These are phyloP conservation scores for Slavum lentiscoides DNA, from an alignment of 2,888 invertebrate genomes.

Conservation along the genomic window DNA sequence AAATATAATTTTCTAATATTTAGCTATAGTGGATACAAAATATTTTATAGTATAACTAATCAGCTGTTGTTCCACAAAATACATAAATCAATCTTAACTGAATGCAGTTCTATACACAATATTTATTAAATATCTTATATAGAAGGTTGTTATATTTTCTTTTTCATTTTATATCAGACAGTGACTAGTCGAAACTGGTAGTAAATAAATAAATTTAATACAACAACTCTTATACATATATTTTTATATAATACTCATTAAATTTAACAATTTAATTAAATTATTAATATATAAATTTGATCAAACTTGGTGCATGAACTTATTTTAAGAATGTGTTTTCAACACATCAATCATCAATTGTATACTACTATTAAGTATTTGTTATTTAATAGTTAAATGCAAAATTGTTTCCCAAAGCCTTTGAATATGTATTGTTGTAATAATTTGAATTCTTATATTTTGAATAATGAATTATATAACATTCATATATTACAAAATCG, in stretches of 20 bases:
- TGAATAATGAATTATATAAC: too few species aligned
- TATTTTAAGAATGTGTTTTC: not conserved
- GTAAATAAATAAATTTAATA: too few species aligned
- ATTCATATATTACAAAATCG: not conserved
- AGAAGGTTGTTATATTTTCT: too few species aligned
- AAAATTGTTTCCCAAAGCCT: conserved; percentile 8
- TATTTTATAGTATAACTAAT: not conserved
- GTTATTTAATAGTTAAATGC: not conserved
- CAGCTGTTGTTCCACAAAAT: not conserved
- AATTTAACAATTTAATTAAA: not conserved
- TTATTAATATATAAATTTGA: not conserved
- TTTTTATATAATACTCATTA: too few species aligned
- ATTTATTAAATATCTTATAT: too few species aligned
- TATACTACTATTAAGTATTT: conserved; percentile 14
- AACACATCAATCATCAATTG: not conserved
- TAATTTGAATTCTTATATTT: not conserved
- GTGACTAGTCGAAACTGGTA: too few species aligned
- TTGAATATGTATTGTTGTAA: not conserved
- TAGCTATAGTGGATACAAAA: not conserved
- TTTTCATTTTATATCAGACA: not conserved
- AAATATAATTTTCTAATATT: not conserved
- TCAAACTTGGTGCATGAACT: not conserved
- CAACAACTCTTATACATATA: too few species aligned
- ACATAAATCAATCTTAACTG: not conserved
- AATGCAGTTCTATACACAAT: not conserved